phyloP scores from a whole-genome alignment of 2,797 vertebrate species.

The Garrulus glandarius region DNA sequence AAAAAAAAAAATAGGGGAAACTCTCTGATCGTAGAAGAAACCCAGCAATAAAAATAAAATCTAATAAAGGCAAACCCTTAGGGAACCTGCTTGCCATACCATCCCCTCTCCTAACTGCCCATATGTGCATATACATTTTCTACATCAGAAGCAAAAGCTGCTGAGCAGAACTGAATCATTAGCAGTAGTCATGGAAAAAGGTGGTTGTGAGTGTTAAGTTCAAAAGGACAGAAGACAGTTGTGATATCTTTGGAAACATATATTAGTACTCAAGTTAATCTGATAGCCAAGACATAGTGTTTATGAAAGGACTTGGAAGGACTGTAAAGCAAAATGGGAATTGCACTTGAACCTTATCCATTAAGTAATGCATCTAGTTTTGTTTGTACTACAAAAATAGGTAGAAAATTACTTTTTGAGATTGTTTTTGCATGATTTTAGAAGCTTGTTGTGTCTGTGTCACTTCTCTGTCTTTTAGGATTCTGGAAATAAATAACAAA shows the following conservation, averaged over 20 bases:
- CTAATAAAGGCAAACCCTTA: neutral
- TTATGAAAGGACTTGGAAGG: neutral
- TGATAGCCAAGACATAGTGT: neutral
- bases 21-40: slow-evolving; percentile 20
- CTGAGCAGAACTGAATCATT: neutral
- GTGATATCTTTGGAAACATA: neutral
- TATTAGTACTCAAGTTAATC: neutral
- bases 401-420: neutral
- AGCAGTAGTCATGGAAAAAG: neutral
- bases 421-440: neutral
- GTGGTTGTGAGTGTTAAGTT: neutral
- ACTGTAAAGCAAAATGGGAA: neutral
- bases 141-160: neutral
- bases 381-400: neutral
- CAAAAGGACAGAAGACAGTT: neutral
- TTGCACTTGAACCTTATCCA: neutral
- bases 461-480: neutral
- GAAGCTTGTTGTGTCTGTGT: neutral
- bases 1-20: neutral
- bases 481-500: neutral
- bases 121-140: neutral
- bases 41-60: slow-evolving; percentile 32
- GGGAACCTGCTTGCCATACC: neutral
- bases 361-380: neutral
- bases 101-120: neutral